A percentile compares a stretch with the other conserved stretches of the same genome.
Conservation (phyloP, 2,113 vertebrate genomes). For the Phoenicopterus ruber region DNA sequence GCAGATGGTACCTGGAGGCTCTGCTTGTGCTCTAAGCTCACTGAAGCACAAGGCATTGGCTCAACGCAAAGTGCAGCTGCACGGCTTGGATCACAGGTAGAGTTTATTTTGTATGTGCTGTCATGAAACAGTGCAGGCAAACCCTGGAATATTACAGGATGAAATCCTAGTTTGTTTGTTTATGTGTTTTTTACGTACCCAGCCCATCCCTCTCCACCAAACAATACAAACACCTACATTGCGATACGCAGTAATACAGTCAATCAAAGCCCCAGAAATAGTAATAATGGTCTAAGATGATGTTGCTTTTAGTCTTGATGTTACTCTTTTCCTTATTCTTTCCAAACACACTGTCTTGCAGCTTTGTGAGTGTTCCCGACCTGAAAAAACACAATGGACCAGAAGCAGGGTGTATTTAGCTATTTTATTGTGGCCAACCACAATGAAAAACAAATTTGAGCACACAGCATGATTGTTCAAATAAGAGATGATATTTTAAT, state of each 20-base stretch:
- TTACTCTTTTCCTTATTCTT: neutral
- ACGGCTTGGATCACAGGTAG: neutral
- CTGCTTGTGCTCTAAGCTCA: neutral
- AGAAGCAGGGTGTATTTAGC: neutral
- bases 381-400: neutral
- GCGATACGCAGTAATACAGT: neutral
- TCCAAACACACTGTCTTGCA: neutral
- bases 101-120: neutral
- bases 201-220: neutral
- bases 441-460: neutral
- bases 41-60: neutral
- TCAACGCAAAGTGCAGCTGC: neutral
- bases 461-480: neutral
- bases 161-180: neutral
- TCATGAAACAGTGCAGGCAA: neutral
- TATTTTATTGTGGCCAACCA: neutral
- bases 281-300: neutral
- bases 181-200: neutral
- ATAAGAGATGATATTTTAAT: neutral
- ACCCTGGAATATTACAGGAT: neutral
- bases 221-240: neutral
- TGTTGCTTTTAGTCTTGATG: neutral
- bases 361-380: neutral
- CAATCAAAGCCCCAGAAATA: neutral
- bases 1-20: neutral